Evolutionary conservation across 1,140 invertebrate genomes (phyloP).

Genomic region (Drosophila biarmipes): DNA sequence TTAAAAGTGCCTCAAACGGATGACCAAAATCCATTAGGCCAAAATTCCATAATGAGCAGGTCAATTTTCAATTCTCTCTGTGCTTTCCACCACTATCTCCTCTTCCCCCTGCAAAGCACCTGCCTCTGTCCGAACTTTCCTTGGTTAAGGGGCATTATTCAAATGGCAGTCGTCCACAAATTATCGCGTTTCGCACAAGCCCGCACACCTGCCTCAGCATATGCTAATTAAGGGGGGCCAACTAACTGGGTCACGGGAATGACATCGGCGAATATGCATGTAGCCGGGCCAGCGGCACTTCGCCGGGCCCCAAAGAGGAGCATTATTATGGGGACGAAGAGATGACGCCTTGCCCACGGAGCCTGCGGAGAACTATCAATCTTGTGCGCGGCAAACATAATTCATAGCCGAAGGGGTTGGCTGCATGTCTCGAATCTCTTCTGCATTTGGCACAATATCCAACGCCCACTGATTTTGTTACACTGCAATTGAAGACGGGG

Average conservation of each 20-base stretch:
- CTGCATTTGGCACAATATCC: slow-evolving; percentile 19
- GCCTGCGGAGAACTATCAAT: slow-evolving; percentile 73
- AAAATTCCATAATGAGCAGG: slow-evolving; percentile 36
- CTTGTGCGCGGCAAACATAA: slow-evolving; percentile 77
- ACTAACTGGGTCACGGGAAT: slow-evolving; percentile 70
- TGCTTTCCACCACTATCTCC: neutral
- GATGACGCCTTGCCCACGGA: slow-evolving; percentile 24
- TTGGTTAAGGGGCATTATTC: slow-evolving; percentile 44
- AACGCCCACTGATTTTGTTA: slow-evolving; percentile 27
- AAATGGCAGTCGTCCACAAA: slow-evolving; percentile 46
- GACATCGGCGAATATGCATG: slow-evolving; percentile 49
- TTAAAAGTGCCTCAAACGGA: slow-evolving; percentile 3
- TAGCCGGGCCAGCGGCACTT: slow-evolving; percentile 58
- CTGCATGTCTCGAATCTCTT: slow-evolving; percentile 25
- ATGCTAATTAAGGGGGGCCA: slow-evolving; percentile 71
- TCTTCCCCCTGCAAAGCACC: neutral
- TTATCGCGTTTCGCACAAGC: slow-evolving; percentile 37
- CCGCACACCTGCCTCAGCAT: slow-evolving; percentile 34
- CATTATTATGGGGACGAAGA: slow-evolving; percentile 10
- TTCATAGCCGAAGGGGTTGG: slow-evolving; percentile 61
- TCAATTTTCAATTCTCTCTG: slow-evolving; percentile 45
- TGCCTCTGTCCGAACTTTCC: slow-evolving; percentile 8
- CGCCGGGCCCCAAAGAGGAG: slow-evolving; percentile 14
- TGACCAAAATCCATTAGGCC: neutral
- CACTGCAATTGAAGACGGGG: no score